Percentiles rank a stretch among this genome's conserved stretches.
Evolutionary conservation across 1,140 invertebrate genomes (phyloP).

Genomic region (Luehdorfia chinensis): DNA sequence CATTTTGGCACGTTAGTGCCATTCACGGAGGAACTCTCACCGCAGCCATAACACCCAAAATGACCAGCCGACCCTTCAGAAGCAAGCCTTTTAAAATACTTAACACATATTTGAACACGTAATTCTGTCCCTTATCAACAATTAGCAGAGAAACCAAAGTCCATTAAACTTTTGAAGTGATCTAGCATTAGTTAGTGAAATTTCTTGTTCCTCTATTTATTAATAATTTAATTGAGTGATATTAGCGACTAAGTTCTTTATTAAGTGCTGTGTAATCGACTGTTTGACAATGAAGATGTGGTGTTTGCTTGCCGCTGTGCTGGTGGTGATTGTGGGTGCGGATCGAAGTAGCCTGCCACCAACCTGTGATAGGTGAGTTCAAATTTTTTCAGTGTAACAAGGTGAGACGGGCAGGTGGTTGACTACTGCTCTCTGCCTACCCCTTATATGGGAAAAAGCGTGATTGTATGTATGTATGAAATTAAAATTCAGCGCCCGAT

Average conservation of each 20-base stretch:
- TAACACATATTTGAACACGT: slow-evolving; percentile 60
- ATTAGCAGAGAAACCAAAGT: slow-evolving; percentile 23
- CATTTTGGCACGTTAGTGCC: slow-evolving; percentile 24
- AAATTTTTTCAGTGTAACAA: slow-evolving; percentile 5
- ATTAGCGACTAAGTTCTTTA: slow-evolving; percentile 49
- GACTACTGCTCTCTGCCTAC: slow-evolving; percentile 4
- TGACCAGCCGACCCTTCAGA: slow-evolving; percentile 45
- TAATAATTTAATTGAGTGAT: slow-evolving; percentile 51
- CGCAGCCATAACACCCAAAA: slow-evolving; percentile 39
- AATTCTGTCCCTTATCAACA: slow-evolving; percentile 26
- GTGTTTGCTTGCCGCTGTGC: slow-evolving; percentile 34
- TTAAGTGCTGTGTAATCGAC: slow-evolving; percentile 46
- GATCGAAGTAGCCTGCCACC: slow-evolving; percentile 54
- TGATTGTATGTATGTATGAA: not conserved
- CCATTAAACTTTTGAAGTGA: slow-evolving; percentile 36
- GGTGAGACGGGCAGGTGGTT: too few species aligned
- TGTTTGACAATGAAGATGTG: slow-evolving; percentile 35
- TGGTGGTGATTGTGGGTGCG: slow-evolving; percentile 32
- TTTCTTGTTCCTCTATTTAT: slow-evolving; percentile 45
- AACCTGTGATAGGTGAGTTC: slow-evolving; percentile 60
- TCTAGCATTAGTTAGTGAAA: slow-evolving; percentile 27
- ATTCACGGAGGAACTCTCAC: slow-evolving; percentile 8
- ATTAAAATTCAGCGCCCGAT: not conserved
- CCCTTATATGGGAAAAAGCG: too few species aligned
- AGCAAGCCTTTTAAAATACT: slow-evolving; percentile 51